Evolutionary conservation across 2,797 vertebrate species (phyloP), one percentile per base, ranked within the genome.

Genomic region (Synanceia verrucosa): DNA sequence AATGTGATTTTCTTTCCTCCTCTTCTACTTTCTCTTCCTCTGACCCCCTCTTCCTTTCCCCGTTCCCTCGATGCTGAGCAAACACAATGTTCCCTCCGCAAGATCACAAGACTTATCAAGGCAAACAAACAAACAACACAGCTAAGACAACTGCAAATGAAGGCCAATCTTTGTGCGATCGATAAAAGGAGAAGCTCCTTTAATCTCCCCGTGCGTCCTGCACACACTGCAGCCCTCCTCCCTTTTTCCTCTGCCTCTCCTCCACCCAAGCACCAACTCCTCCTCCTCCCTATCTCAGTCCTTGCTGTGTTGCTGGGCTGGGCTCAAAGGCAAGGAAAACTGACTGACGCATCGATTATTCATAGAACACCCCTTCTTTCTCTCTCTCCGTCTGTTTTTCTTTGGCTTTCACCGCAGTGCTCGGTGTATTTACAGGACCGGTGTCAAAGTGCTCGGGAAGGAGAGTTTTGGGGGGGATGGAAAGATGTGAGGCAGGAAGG

Each of bases 131-230:
- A 89, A 91, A 89, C 82, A 90, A 86, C 85, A 84, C 83, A 78
- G 78, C 84, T 86, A 82, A 86, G 86, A 91, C 82, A 79, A 83
- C 85, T 78, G 86, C 87, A 92, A 92, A 92, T 92, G 90, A 92
- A 90, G 86, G 84, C 83, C 85, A 89, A 91, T 93, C 89, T 90
- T 91, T 88, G 89, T 79, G 78, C 83, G 89, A 91, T 94, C 90
- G 90, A 91, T 93, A 89, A 74, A 76, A 80, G 76, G 77, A 88
- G 83, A 86, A 87, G 89, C 91, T 91, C 87, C 82, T 89, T 91
- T 89, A 91, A 91, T 92, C 89, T 91, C 73, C 81, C 66, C 26
- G 70, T 83, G 72, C 29, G 47, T 88, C 83, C 81, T 73, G 68
- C 67, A 75, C 67, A 75, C 61, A 65, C 81, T 79, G 71, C 84